phyloP scores from a whole-genome alignment of 2,113 vertebrate genomes.

The Psilopogon haemacephalus region DNA sequence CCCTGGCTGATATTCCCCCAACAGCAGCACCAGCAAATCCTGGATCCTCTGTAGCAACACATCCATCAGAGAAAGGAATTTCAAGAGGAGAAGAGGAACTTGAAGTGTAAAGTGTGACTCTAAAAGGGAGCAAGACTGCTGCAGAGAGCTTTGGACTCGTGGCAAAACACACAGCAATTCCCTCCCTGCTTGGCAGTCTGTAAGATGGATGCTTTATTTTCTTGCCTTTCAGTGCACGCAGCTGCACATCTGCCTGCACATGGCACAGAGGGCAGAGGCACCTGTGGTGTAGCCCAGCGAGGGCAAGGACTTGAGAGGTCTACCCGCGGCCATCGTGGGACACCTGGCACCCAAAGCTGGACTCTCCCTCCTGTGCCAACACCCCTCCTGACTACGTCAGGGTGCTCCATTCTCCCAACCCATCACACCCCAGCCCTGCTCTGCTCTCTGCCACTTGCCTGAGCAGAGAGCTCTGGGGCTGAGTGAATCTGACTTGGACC shows the following conservation, averaged over 20 bases:
- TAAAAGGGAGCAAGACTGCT: not conserved
- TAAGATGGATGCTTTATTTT: not conserved
- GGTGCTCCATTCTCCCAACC: not conserved
- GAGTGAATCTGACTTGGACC: not conserved
- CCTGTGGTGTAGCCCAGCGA: not conserved
- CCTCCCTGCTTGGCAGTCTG: not conserved
- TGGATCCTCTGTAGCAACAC: not conserved
- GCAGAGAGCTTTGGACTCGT: not conserved
- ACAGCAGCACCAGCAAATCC: conserved; percentile 43
- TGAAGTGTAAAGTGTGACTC: not conserved
- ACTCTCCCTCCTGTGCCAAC: not conserved
- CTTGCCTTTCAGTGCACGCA: conserved; percentile 8
- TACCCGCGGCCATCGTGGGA: not conserved
- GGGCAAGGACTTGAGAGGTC: not conserved
- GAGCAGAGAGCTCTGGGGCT: not conserved
- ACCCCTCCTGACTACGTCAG: not conserved
- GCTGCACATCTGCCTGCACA: not conserved
- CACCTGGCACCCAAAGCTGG: not conserved
- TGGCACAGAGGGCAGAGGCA: not conserved
- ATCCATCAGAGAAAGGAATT: not conserved
- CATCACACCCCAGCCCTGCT: not conserved
- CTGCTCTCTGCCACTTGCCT: not conserved
- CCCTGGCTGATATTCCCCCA: not conserved
- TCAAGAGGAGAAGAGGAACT: not conserved
- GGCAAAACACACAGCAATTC: not conserved